Base-by-base conservation (phyloP, 2,113 vertebrate genomes). In the Syrrhaptes paradoxus region DNA sequence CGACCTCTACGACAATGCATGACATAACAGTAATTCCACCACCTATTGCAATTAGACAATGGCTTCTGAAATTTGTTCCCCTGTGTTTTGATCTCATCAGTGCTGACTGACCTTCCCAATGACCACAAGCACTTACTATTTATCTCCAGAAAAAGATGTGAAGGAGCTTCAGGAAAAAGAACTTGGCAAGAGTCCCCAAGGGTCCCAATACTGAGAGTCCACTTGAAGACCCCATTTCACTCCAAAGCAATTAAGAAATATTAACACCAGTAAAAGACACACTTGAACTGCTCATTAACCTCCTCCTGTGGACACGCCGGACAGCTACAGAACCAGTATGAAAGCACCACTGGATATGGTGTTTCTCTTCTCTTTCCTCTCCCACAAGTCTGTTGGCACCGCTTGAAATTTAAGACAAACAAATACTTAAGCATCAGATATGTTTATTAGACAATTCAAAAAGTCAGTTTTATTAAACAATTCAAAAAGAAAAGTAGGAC, bases 401-500 rank as follows among this genome's bases (percentile, higher is more conserved):
- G 19, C 81, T 86, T 29, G 15, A 57, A 63, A 85, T 57, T 55
- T 24, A 65, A 90, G 52, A 48, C 81, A 88, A 58, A 91, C 91
- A 87, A 80, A 43, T 3, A 55, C 7, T 67, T 29, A 29, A 95
- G 80, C 73, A 78, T 89, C 80, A 59, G 71, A 18, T 76, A 46
- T 4, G 15, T 92, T 96, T 95, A 97, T 91, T 97, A 95, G 83
- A 76, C 76, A 96, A 51, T 17, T 78, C 55, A 24, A 82, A 58
- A 84, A 73, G 92, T 93, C 92, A 89, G 70, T 79, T 97, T 96
- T 67, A 96, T 94, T 94, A 94, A 74, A 85, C 65, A 93, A 61
- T 32, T 75, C 3, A 3, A 68, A 90, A 77, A 77, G 67, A 61
- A 67, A 86, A 83, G 82, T 5, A 59, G 49, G 46, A 34, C 52